Percentiles rank a stretch among this genome's conserved stretches.
phyloP scores from a whole-genome alignment of 2,113 vertebrate species.

The Sinocyclocheilus anophthalmus region DNA sequence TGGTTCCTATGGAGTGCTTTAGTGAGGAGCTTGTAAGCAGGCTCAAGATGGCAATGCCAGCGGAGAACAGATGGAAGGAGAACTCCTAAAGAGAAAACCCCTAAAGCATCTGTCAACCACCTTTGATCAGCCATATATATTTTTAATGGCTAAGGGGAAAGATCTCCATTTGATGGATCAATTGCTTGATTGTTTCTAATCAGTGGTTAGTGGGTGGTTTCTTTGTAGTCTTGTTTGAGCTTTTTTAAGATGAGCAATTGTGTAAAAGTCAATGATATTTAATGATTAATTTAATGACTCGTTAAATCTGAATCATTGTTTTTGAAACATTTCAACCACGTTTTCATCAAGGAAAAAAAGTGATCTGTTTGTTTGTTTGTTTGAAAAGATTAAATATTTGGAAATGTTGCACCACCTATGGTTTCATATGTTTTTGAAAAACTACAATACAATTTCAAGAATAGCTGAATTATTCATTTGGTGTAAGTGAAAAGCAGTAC shows the following conservation, averaged over 20 bases:
- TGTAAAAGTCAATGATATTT: background rate
- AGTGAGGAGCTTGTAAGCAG: slow-evolving; percentile 49
- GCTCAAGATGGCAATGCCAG: slow-evolving; percentile 60
- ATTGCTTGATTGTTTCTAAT: slow-evolving; percentile 26
- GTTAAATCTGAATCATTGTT: no score
- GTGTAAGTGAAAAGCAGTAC: no score
- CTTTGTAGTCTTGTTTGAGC: background rate
- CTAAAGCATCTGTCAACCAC: slow-evolving; percentile 70
- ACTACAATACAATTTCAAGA: no score
- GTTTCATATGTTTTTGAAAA: no score
- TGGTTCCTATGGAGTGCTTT: slow-evolving; percentile 56
- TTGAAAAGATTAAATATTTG: no score
- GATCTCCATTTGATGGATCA: slow-evolving; percentile 29
- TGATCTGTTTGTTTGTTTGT: no score
- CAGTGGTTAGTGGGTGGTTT: background rate
- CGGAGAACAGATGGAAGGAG: slow-evolving; percentile 71
- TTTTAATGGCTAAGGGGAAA: slow-evolving; percentile 46
- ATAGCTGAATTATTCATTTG: no score
- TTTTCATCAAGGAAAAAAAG: no score
- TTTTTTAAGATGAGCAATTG: background rate
- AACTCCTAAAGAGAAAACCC: slow-evolving; percentile 65
- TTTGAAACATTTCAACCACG: no score
- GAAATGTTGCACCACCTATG: no score
- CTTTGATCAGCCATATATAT: slow-evolving; percentile 61
- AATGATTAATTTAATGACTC: background rate